These are phyloP conservation scores for Arbacia lixula DNA, from an alignment of 53 echinoderm and acorn worm genomes.

Conservation along the genomic window DNA sequence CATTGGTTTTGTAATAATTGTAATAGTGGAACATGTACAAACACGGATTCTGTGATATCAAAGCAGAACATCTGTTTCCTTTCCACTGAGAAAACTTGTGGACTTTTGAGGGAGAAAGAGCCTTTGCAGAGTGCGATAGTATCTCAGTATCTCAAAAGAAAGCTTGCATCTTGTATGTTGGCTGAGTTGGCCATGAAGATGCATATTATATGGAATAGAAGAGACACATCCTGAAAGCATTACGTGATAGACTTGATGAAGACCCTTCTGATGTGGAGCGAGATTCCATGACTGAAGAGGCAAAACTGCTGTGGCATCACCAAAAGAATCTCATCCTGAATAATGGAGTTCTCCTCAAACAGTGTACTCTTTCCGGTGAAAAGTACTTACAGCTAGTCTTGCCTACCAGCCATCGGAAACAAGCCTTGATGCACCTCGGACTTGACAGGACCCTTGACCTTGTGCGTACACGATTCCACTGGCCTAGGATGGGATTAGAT, in stretches of 20 bases:
- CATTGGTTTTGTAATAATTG: too few species aligned
- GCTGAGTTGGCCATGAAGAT: too few species aligned
- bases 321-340: slow-evolving; percentile 15
- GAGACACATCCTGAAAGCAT: not conserved
- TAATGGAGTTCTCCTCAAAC: slow-evolving; percentile 4
- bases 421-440: slow-evolving; percentile 43
- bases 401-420: slow-evolving; percentile 17
- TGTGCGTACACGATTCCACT: slow-evolving; percentile 51
- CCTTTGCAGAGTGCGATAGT: too few species aligned
- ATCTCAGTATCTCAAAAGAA: too few species aligned
- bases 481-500: slow-evolving; percentile 48
- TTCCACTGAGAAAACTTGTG: too few species aligned
- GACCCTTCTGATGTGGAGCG: not conserved
- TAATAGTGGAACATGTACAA: too few species aligned
- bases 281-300: not conserved
- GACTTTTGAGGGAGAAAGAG: too few species aligned
- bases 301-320: not conserved
- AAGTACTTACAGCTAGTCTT: slow-evolving; percentile 49
- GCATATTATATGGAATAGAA: too few species aligned
- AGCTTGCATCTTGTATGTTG: too few species aligned
- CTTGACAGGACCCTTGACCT: slow-evolving; percentile 62
- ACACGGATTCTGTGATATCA: too few species aligned
- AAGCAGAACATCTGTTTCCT: too few species aligned
- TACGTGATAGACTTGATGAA: not conserved
- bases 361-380: not conserved